Evolutionary conservation across 2,797 vertebrate species (phyloP), one percentile per base, ranked within the genome.

Genomic region (Morelia viridis): DNA sequence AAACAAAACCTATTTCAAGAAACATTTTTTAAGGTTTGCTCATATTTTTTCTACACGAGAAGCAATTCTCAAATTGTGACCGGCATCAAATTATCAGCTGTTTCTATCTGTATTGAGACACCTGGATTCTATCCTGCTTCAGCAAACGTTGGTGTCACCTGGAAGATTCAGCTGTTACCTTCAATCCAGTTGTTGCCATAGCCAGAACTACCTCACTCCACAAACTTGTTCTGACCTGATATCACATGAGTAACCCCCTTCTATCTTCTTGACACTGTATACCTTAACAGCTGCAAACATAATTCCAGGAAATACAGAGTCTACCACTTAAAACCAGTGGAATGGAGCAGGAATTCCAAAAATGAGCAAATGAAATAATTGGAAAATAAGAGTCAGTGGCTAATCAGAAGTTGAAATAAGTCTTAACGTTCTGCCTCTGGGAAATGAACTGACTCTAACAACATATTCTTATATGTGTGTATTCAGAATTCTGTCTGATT

Each of bases 341-440:
- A 80, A 89, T 12, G 57, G 2, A 87, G 58, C 0, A 94, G 85
- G 58, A 90, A 90, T 91, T 22, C 65, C 41, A 93, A 31, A 85
- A 91, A 89, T 85, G 86, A 19, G 80, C 2, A 71, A 83, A 9
- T 31, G 26, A 50, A 84, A 28, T 3, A 7, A 9, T 15, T 88
- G 35, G 71, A 57, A 58, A 84, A 65, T 89, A 94, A 89, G 28
- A 84, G 11, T 76, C 31, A 93, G 61, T 1, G 85, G 56, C 57
- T 90, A 85, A 5, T 62, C 0, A 0, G 35, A 26, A 90, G 90
- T 88, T 24, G 57, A 89, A 10, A 64, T 22, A 0, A 0, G 46
- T 60, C 90, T 41, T 41, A 76, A 22, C 35, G 22, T 76, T 88
- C 93, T 91, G 84, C 10, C 3, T 91, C 84, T 83, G 22, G 60